A percentile compares a stretch with the other conserved stretches of the same genome.
Evolutionary conservation across 2,888 invertebrate genomes (phyloP).

Genomic region (Chloroclystis v-ata): DNA sequence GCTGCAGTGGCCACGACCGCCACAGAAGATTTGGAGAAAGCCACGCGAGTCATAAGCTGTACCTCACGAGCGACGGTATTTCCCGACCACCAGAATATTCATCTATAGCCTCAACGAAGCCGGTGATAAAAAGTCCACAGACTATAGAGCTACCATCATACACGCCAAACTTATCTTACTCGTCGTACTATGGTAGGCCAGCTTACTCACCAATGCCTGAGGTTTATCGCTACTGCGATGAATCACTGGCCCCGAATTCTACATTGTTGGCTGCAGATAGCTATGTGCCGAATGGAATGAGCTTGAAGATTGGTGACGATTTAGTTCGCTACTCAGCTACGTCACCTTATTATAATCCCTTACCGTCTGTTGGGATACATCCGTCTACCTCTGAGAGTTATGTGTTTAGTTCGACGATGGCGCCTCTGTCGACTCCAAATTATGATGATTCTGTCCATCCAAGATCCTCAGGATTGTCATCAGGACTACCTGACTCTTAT

Average conservation of each 20-base stretch:
- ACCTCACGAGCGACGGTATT: constrained; percentile 49
- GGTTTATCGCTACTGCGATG: constrained; percentile 70
- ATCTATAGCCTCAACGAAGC: constrained; percentile 51
- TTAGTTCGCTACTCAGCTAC: constrained; percentile 50
- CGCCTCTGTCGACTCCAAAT: constrained; percentile 48
- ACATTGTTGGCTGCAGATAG: constrained; percentile 57
- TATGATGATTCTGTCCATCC: constrained; percentile 58
- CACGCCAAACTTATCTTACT: constrained; percentile 65
- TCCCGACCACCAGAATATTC: constrained; percentile 60
- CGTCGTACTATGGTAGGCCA: constrained; percentile 61
- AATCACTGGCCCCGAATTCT: constrained; percentile 63
- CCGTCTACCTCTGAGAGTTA: constrained; percentile 53
- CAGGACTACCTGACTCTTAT: constrained; percentile 60
- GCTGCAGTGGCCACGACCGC: constrained; percentile 68
- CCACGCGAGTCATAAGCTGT: constrained; percentile 61
- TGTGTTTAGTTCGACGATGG: constrained; percentile 46
- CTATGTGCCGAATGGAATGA: constrained; percentile 66
- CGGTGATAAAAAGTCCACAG: constrained; percentile 60
- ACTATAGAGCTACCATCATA: constrained; percentile 63
- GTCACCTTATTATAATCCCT: constrained; percentile 55
- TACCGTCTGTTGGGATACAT: constrained; percentile 54
- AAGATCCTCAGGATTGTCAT: constrained; percentile 43
- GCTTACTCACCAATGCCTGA: constrained; percentile 70
- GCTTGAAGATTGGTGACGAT: constrained; percentile 63
- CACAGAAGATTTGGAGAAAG: constrained; percentile 64